Evolutionary conservation across 2,113 vertebrate species (phyloP).

Genomic region (Osmerus mordax): DNA sequence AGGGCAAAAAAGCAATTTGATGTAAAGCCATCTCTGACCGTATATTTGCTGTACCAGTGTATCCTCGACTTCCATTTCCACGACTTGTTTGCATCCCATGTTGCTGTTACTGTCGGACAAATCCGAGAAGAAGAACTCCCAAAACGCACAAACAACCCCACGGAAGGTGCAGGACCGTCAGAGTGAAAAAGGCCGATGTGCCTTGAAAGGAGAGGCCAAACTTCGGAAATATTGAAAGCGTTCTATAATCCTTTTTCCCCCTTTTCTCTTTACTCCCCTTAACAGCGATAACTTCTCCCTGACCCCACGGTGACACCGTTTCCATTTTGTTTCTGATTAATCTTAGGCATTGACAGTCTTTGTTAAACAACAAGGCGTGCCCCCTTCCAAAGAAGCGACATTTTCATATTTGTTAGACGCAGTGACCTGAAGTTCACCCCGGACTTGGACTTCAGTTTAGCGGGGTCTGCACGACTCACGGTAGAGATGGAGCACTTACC

Average conservation of each 20-base stretch:
- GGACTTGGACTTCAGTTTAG: conserved; percentile 97
- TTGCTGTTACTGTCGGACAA: background rate
- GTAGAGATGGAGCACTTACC: conserved; percentile 76
- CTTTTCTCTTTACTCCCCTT: conserved; percentile 62
- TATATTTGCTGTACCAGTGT: conserved; percentile 25
- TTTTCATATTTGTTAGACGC: conserved; percentile 99
- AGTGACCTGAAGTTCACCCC: conserved; percentile 99
- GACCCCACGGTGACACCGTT: conserved; percentile 96
- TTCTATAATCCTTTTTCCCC: conserved; percentile 62
- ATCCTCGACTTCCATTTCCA: conserved; percentile 38
- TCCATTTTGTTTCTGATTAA: conserved; percentile 99
- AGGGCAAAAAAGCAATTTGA: background rate
- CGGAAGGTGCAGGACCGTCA: conserved; percentile 50
- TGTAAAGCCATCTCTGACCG: conserved; percentile 47
- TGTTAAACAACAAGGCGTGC: conserved; percentile 99
- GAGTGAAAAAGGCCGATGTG: conserved; percentile 57
- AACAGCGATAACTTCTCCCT: conserved; percentile 86
- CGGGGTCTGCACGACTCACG: conserved; percentile 80
- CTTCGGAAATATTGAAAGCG: conserved; percentile 65
- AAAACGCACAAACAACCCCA: conserved; percentile 47
- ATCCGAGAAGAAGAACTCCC: background rate
- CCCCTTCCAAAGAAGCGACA: conserved; percentile 89
- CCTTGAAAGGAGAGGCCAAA: conserved; percentile 61
- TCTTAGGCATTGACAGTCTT: conserved; percentile 99
- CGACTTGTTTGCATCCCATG: conserved; percentile 27